phyloP scores from a whole-genome alignment of 1,140 invertebrate genomes.

The Euglossa dilemma region DNA sequence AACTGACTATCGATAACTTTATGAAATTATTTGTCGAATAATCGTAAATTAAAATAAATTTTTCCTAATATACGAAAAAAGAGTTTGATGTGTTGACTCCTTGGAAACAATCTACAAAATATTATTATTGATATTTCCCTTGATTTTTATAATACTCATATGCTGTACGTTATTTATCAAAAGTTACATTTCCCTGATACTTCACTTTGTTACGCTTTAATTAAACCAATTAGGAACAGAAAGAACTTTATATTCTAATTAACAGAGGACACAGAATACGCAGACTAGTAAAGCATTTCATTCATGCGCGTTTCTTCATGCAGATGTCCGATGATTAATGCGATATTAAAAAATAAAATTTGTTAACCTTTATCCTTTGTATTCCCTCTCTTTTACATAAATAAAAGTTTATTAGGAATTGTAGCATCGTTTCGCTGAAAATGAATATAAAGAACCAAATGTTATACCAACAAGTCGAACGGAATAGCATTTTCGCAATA shows the following conservation, averaged over 20 bases:
- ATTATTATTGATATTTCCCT: background rate
- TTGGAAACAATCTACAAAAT: background rate
- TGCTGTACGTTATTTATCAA: no score
- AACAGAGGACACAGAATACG: no score
- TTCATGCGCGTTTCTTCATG: background rate
- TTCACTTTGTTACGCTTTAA: background rate
- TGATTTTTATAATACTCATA: background rate
- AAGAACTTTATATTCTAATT: background rate
- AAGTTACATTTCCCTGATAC: no score
- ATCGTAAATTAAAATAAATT: no score
- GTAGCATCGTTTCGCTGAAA: background rate
- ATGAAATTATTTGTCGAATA: no score
- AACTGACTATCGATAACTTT: no score
- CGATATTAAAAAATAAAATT: background rate
- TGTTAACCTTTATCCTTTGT: background rate
- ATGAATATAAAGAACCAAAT: background rate
- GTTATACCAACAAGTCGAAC: background rate
- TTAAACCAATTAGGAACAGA: background rate
- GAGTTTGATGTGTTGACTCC: no score
- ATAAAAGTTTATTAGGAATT: background rate
- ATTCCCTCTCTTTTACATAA: no score
- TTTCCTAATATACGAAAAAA: no score
- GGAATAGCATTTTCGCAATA: background rate
- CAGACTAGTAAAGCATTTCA: background rate
- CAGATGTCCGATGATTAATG: background rate